A percentile compares a stretch with the other conserved stretches of the same genome.
These are phyloP conservation scores for Polypterus senegalus DNA, from an alignment of 2,113 vertebrate genomes.

Conservation along the genomic window DNA sequence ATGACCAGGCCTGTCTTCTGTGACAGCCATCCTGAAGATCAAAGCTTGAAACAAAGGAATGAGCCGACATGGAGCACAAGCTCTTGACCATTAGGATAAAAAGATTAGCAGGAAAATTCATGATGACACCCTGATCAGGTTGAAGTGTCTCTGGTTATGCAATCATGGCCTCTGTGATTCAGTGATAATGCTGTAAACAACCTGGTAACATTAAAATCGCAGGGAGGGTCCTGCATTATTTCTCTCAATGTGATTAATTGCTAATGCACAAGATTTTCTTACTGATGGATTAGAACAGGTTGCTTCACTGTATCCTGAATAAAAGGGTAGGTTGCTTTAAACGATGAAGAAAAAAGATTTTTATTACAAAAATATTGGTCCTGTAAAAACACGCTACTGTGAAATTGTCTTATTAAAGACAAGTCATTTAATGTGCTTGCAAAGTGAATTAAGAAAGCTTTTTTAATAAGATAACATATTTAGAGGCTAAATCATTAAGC, in stretches of 20 bases:
- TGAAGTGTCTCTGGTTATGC: constrained; percentile 70
- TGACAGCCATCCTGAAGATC: constrained; percentile 60
- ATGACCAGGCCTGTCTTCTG: constrained; percentile 51
- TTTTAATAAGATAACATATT: too few species aligned
- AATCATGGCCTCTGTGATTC: constrained; percentile 54
- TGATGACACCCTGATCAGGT: constrained; percentile 48
- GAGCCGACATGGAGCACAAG: constrained; percentile 51
- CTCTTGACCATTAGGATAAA: constrained; percentile 44
- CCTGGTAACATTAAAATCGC: constrained; percentile 20
- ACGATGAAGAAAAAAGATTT: too few species aligned
- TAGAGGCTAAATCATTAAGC: too few species aligned
- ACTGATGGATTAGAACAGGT: constrained; percentile 33
- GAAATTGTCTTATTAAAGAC: too few species aligned
- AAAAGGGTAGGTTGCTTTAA: too few species aligned
- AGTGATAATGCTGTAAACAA: constrained; percentile 31
- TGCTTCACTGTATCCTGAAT: constrained; percentile 7
- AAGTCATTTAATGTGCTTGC: too few species aligned
- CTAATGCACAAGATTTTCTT: constrained; percentile 30
- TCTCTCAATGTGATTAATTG: constrained; percentile 29
- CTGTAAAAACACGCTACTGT: too few species aligned
- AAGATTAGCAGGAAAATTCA: constrained; percentile 61
- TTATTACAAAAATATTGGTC: too few species aligned
- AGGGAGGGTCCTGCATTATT: constrained; percentile 19
- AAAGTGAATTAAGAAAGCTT: too few species aligned
- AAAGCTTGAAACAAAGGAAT: constrained; percentile 75